A percentile compares a stretch with the other conserved stretches of the same genome.
Conservation (phyloP, 2,888 invertebrate species). For the Stratiomys singularior region DNA sequence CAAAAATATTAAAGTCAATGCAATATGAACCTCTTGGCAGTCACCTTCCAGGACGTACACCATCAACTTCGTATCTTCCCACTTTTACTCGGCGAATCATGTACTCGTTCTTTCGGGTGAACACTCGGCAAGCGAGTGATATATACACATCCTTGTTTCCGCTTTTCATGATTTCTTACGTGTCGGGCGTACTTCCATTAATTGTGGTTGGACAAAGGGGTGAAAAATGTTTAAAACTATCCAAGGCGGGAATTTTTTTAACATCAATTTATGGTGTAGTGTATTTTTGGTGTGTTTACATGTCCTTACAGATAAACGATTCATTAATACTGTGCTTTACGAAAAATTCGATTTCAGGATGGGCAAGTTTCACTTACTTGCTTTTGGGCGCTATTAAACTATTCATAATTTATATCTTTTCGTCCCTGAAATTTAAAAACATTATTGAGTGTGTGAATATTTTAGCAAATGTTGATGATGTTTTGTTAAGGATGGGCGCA, state of each 20-base stretch:
- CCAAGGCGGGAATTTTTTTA: background rate
- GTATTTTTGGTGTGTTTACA: background rate
- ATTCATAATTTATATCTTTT: slow-evolving; percentile 44
- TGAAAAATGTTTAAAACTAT: background rate
- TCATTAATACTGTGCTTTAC: slow-evolving; percentile 63
- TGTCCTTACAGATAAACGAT: slow-evolving; percentile 58
- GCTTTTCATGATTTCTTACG: slow-evolving; percentile 5
- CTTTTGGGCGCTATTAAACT: slow-evolving; percentile 57
- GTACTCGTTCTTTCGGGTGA: slow-evolving; percentile 4
- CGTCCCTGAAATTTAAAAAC: background rate
- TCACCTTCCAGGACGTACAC: too few species aligned
- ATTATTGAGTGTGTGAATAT: background rate
- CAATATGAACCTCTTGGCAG: too few species aligned
- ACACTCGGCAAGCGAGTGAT: slow-evolving; percentile 18
- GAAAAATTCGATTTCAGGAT: slow-evolving; percentile 48
- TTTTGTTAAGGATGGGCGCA: background rate
- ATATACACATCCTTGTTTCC: slow-evolving; percentile 27
- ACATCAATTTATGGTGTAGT: background rate
- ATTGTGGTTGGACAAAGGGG: background rate
- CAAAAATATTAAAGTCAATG: too few species aligned
- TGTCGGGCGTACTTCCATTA: slow-evolving; percentile 16
- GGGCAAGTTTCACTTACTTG: background rate
- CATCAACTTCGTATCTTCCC: too few species aligned
- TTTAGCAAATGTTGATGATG: slow-evolving; percentile 26
- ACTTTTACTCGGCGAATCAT: too few species aligned